A percentile compares a stretch with the other conserved stretches of the same genome.
These are phyloP conservation scores for Galeruca laticollis DNA, from an alignment of 2,888 invertebrate genomes.

Conservation along the genomic window DNA sequence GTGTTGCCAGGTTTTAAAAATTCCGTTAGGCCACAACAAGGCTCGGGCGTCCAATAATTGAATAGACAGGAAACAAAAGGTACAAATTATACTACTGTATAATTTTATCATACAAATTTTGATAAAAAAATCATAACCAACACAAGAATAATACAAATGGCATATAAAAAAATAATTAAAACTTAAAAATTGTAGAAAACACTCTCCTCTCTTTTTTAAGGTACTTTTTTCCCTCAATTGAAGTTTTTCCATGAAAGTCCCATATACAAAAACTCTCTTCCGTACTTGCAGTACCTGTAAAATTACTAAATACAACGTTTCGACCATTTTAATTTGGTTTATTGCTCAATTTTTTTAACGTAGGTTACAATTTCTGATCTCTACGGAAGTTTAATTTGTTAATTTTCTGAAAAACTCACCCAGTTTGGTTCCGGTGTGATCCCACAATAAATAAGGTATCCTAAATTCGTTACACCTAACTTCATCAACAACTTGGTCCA, in stretches of 20 bases:
- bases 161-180: not conserved
- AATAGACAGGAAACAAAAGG: no score
- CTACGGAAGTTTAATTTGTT: no score
- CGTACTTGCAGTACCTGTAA: slow-evolving; percentile 63
- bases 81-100: no score
- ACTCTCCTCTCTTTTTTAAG: slow-evolving; percentile 27
- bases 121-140: not conserved
- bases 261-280: slow-evolving; percentile 66
- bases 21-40: no score
- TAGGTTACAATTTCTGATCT: no score
- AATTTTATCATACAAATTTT: no score
- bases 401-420: slow-evolving; percentile 48
- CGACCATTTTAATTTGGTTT: no score
- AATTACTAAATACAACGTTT: no score
- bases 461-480: slow-evolving; percentile 47
- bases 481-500: slow-evolving; percentile 49
- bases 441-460: slow-evolving; percentile 52
- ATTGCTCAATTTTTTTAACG: not conserved
- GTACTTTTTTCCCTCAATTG: slow-evolving; percentile 31
- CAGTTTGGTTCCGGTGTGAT: slow-evolving; percentile 50
- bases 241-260: slow-evolving; percentile 60
- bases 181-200: slow-evolving; percentile 2
- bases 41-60: no score
- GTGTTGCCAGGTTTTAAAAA: no score
- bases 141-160: no score